Percentiles rank a stretch among this genome's conserved stretches.
phyloP scores from a whole-genome alignment of 1,140 invertebrate species.

The Aphaenogaster floridana region DNA sequence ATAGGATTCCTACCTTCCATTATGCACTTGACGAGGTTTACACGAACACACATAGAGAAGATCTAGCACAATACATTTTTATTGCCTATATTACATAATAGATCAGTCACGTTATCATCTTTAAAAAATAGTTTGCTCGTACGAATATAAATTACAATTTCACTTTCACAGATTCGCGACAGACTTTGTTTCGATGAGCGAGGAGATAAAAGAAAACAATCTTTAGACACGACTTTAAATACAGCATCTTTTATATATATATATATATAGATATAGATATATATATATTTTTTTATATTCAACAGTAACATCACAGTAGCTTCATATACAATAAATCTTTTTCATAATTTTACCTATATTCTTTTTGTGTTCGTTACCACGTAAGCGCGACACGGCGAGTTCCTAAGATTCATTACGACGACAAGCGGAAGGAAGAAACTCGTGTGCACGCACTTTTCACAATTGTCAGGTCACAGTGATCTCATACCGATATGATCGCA shows the following conservation, averaged over 20 bases:
- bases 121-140: constrained; percentile 63
- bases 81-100: constrained; percentile 65
- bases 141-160: constrained; percentile 65
- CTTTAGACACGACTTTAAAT: constrained; percentile 67
- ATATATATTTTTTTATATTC: constrained; percentile 83
- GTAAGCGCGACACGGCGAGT: constrained; percentile 80
- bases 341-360: constrained; percentile 77
- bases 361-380: constrained; percentile 76
- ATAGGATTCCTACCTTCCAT: neutral
- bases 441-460: constrained; percentile 56
- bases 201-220: constrained; percentile 57
- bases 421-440: constrained; percentile 59
- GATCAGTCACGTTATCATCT: constrained; percentile 56
- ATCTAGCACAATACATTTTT: constrained; percentile 64
- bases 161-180: constrained; percentile 60
- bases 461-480: constrained; percentile 53
- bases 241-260: constrained; percentile 79
- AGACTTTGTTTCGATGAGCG: constrained; percentile 61
- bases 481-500: constrained; percentile 54
- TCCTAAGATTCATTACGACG: constrained; percentile 65
- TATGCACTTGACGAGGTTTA: constrained; percentile 34
- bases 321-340: constrained; percentile 85
- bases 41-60: constrained; percentile 11
- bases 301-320: constrained; percentile 87
- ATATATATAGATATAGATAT: constrained; percentile 79